Evolutionary conservation across 2,797 vertebrate genomes (phyloP).

Genomic region (Acrossocheilus fasciatus): DNA sequence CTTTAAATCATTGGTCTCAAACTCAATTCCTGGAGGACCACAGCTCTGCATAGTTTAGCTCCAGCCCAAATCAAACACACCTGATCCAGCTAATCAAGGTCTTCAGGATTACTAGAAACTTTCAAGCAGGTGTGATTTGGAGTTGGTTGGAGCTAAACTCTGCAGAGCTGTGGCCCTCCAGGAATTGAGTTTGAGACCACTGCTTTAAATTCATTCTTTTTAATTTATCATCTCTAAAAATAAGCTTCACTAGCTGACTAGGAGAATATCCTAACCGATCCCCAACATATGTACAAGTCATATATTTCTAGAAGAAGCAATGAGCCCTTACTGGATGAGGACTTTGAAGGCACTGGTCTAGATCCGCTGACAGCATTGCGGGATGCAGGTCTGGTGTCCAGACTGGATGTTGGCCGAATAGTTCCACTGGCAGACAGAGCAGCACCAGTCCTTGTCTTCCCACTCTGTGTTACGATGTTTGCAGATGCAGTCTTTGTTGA

Average conservation of each 20-base stretch:
- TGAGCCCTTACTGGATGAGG: conserved; percentile 66
- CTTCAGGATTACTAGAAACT: too few relatives aligned
- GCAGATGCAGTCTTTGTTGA: conserved; percentile 27
- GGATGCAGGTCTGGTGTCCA: conserved; percentile 68
- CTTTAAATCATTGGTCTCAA: not conserved
- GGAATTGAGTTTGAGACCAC: too few relatives aligned
- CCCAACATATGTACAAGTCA: not conserved
- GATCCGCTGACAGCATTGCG: conserved; percentile 67
- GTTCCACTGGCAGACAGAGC: conserved; percentile 57
- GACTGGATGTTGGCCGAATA: conserved; percentile 63
- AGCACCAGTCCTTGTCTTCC: conserved; percentile 68
- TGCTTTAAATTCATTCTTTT: not conserved
- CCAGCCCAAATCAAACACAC: too few relatives aligned
- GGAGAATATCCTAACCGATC: not conserved
- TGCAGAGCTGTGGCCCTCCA: too few relatives aligned
- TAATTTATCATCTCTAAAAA: not conserved
- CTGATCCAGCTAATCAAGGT: too few relatives aligned
- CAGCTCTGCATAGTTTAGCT: too few relatives aligned
- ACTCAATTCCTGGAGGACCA: too few relatives aligned
- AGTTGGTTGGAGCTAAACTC: too few relatives aligned
- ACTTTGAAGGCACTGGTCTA: conserved; percentile 62
- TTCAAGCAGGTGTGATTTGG: too few relatives aligned
- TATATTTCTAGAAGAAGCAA: not conserved
- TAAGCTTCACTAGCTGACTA: not conserved
- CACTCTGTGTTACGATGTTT: conserved; percentile 21